A percentile compares a stretch with the other conserved stretches of the same genome.
Evolutionary conservation across 2,113 vertebrate species (phyloP).

Genomic region (Malaclemys terrapin): DNA sequence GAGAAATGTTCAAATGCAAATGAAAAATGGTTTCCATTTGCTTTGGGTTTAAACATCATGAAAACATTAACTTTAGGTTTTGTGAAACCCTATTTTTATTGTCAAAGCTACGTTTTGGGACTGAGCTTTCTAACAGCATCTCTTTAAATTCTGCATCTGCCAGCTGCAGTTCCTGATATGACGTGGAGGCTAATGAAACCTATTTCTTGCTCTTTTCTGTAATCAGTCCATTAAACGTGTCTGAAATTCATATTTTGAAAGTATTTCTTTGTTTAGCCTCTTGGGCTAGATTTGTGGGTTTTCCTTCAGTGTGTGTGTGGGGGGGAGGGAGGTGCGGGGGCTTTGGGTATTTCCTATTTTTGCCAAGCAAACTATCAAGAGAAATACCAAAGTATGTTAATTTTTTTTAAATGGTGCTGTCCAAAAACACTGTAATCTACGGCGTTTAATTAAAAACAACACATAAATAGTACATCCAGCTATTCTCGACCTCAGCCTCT

Average conservation of each 20-base stretch:
- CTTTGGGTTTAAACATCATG: slow-evolving; percentile 10
- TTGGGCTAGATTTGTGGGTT: neutral
- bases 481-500: neutral
- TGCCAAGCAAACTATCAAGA: slow-evolving; percentile 7
- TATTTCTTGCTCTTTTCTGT: slow-evolving; percentile 12
- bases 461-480: neutral
- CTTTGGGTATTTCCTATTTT: slow-evolving; percentile 39
- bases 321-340: neutral
- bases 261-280: slow-evolving; percentile 26
- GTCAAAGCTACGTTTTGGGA: neutral
- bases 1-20: slow-evolving; percentile 33
- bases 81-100: slow-evolving; percentile 55
- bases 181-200: slow-evolving; percentile 27
- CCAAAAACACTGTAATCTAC: neutral
- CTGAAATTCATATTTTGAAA: neutral
- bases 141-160: slow-evolving; percentile 53
- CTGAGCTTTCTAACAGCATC: slow-evolving; percentile 51
- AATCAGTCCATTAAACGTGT: neutral
- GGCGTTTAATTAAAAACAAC: slow-evolving; percentile 37
- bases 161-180: slow-evolving; percentile 25
- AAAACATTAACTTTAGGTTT: slow-evolving; percentile 49
- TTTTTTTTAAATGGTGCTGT: slow-evolving; percentile 31
- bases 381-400: slow-evolving; percentile 23
- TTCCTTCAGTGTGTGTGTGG: neutral
- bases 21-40: slow-evolving; percentile 49